A percentile compares a stretch with the other conserved stretches of the same genome.
phyloP scores from a whole-genome alignment of 2,888 invertebrate species.

The Prosopocoilus inquinatus region DNA sequence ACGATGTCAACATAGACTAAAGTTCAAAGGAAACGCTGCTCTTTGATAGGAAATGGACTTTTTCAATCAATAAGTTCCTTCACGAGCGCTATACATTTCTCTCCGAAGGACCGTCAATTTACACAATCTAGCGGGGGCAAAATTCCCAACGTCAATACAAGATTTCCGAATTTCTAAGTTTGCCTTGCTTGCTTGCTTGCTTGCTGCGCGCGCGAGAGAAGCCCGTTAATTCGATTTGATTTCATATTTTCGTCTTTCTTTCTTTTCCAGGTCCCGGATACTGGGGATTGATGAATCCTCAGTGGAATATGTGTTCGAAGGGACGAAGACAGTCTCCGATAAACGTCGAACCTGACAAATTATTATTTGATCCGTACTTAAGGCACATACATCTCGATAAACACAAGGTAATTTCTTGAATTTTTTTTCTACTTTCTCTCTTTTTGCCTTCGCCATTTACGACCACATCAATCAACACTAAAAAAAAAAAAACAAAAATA shows the following conservation, averaged over 20 bases:
- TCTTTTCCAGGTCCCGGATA: slow-evolving; percentile 89
- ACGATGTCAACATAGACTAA: slow-evolving; percentile 33
- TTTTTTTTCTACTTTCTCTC: too few species aligned
- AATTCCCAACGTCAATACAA: slow-evolving; percentile 11
- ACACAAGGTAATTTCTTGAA: slow-evolving; percentile 71
- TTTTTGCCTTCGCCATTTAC: too few species aligned
- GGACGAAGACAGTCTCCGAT: slow-evolving; percentile 96
- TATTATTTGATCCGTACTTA: slow-evolving; percentile 94
- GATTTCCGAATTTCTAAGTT: slow-evolving; percentile 9
- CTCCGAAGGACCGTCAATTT: slow-evolving; percentile 34
- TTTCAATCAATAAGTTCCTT: slow-evolving; percentile 41
- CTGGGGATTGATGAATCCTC: slow-evolving; percentile 97
- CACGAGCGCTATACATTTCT: slow-evolving; percentile 27
- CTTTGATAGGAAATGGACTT: slow-evolving; percentile 43
- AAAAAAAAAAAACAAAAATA: too few species aligned
- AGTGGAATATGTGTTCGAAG: slow-evolving; percentile 97
- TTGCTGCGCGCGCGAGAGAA: neutral
- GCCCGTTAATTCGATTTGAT: slow-evolving; percentile 14
- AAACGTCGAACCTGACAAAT: slow-evolving; percentile 91
- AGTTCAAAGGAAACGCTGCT: slow-evolving; percentile 37
- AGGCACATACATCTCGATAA: slow-evolving; percentile 89
- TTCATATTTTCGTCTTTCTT: slow-evolving; percentile 21
- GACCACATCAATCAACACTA: too few species aligned
- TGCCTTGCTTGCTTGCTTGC: neutral
- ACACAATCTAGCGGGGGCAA: slow-evolving; percentile 14